Conservation (phyloP, 2,113 vertebrate genomes). For the Varanus komodoensis region DNA sequence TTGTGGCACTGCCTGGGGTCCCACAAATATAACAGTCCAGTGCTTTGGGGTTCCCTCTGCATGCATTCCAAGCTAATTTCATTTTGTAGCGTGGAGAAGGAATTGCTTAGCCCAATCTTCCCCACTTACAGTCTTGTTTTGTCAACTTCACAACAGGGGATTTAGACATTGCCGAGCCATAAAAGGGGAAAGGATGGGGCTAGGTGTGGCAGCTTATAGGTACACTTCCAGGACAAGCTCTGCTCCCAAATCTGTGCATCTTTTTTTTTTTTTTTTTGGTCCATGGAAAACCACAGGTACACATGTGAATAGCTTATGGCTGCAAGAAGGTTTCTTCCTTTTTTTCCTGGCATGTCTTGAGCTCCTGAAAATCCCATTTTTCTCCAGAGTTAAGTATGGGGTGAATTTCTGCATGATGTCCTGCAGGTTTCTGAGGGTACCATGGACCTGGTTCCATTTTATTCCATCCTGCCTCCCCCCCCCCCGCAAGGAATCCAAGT, state of each 20-base stretch:
- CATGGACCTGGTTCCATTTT: no score
- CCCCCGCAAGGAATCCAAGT: no score
- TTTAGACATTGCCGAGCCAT: neutral
- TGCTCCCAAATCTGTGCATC: no score
- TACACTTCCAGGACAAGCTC: neutral
- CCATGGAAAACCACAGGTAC: neutral
- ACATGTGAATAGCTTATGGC: neutral
- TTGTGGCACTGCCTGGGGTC: slow-evolving; percentile 44
- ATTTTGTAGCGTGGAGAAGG: slow-evolving; percentile 16
- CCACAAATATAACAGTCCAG: slow-evolving; percentile 32
- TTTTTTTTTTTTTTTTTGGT: neutral
- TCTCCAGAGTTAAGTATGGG: neutral
- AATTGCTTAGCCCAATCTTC: neutral
- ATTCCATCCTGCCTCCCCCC: no score
- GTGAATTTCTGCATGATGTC: neutral
- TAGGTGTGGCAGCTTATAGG: accelerated
- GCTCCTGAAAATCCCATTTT: neutral
- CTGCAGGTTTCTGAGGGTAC: neutral
- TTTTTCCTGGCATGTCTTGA: neutral
- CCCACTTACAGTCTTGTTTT: slow-evolving; percentile 22
- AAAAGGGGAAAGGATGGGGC: neutral
- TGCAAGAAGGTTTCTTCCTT: neutral
- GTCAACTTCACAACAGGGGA: slow-evolving; percentile 5
- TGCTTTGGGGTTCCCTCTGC: slow-evolving; percentile 35
- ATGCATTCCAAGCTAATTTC: neutral